Evolutionary conservation across 2,888 invertebrate genomes (phyloP), one percentile per base, ranked within the genome.

Genomic region (Torymus texanus): DNA sequence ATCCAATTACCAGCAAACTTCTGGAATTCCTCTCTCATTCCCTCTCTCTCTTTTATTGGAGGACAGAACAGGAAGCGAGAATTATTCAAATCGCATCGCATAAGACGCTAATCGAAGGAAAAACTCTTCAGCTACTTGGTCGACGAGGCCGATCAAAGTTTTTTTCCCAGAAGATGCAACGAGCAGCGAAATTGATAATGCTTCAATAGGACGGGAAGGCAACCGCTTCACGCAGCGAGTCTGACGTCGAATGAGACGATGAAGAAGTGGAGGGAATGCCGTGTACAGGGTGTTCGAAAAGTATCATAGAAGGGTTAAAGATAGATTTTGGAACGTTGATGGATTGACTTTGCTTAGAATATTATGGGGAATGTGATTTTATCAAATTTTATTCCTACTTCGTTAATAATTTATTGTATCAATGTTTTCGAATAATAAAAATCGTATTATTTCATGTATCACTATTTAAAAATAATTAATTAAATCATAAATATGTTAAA

Each of bases 1-100:
- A 80, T 80, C 76, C 76, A 80, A 76, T 80, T 80, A 80, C 68
- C 68, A 65, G 68, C 68, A 65, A 76, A 80, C 76, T 76, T 79
- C 63, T 62, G 65, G 62, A 24, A 68, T 70, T 16, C 58, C 74
- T 21, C 59, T 56, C 55, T 56, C 56, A 29, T 13, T 50, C 12
- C 14, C 59, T 50, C 24, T 18, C 18, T 75, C 11, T 13, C 58
- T 58, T 12, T 41, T 56, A 61, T 5, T 62, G 55, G 18, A 50
- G 18, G 50, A 14, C 51, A 11, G 18, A 41, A 51, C 11, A 61
- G 11, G 61, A 67, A 41, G 41, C 29, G 68, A 68, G 18, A 73
- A 68, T 68, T 76, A 76, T 76, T 80, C 68, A 68, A 80, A 77
- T 76, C 53, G 68, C 16, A 10, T 13, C 16, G 61, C 56, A 59